Base-by-base conservation (phyloP, 2,113 vertebrate species). In the Proteles cristata region DNA sequence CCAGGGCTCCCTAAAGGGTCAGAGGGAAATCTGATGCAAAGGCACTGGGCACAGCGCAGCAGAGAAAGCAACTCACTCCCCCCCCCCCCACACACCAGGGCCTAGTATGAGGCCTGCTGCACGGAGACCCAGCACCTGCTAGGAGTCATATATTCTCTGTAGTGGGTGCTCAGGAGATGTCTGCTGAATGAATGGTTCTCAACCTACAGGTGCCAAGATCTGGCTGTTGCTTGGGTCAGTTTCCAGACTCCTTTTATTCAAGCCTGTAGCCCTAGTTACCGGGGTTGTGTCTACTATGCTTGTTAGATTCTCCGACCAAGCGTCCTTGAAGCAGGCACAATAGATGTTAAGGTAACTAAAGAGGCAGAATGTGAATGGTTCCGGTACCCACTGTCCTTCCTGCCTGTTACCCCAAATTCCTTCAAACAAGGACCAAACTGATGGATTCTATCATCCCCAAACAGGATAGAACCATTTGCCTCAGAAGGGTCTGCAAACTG, bases 31-130 rank as follows among this genome's bases (percentile, higher is more conserved):
- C 7, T 74, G 21, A 61, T 1, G 4, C 48, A 66, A 55, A 80
- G 55, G 85, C 35, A 17, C n/a, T 1, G 6, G 45, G 55, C 15
- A 11, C 28, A 25, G 89, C 66, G 65, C 23, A 31, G 2, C 21
- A 10, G 31, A 43, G 73, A 45, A 68, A 90, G 63, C 26, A 15
- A n/a, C 35, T 58, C 80, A 35, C 31, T 68, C 48, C 25, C 48
- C 43, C 55, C 0, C 7, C 45, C 7, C n/a, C 35, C 25, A 25
- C 0, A 2, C 43, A n/a, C 0, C 3, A 77, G n/a, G 17, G 58
- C 84, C 35, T 0, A 1, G 39, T 12, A 0, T 0, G 26, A 77
- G 87, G 82, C 58, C 74, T 5, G 17, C 35, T 31, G 4, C 43
- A 82, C 1, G 0, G 73, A 87, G 35, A 82, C 3, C 14, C 0